phyloP scores from a whole-genome alignment of 2,113 vertebrate genomes.

The Sphyrna mokarran region DNA sequence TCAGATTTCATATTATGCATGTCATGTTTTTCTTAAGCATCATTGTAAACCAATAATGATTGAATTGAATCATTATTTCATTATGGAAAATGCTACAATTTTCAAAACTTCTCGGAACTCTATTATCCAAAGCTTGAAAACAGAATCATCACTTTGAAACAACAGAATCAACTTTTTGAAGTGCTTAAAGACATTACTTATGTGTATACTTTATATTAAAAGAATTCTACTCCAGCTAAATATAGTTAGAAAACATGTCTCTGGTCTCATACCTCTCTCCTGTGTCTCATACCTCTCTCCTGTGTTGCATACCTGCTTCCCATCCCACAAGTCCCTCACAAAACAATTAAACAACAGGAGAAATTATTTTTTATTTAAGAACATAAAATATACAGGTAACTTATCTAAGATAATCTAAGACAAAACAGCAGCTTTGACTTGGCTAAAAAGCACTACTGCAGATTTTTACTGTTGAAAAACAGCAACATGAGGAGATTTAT shows the following conservation, averaged over 20 bases:
- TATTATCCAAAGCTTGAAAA: background rate
- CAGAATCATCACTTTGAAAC: background rate
- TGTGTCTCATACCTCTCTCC: background rate
- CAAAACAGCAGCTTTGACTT: background rate
- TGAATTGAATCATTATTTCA: background rate
- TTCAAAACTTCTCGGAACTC: background rate
- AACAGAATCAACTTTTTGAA: background rate
- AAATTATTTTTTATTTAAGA: background rate
- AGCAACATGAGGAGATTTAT: background rate
- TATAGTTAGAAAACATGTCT: background rate
- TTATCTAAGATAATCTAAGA: background rate
- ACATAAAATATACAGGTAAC: background rate
- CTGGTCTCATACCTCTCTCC: background rate
- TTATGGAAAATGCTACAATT: background rate
- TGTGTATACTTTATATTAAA: background rate
- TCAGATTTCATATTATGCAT: background rate
- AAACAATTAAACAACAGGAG: background rate
- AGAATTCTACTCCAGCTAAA: background rate
- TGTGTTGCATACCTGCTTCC: no score
- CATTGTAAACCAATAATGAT: background rate
- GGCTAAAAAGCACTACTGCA: background rate
- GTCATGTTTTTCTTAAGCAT: background rate
- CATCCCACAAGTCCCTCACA: background rate
- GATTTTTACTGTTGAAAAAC: background rate
- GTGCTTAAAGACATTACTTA: background rate